Base-by-base conservation (phyloP, 2,888 invertebrate genomes). In the Dicyrtomina minuta region DNA sequence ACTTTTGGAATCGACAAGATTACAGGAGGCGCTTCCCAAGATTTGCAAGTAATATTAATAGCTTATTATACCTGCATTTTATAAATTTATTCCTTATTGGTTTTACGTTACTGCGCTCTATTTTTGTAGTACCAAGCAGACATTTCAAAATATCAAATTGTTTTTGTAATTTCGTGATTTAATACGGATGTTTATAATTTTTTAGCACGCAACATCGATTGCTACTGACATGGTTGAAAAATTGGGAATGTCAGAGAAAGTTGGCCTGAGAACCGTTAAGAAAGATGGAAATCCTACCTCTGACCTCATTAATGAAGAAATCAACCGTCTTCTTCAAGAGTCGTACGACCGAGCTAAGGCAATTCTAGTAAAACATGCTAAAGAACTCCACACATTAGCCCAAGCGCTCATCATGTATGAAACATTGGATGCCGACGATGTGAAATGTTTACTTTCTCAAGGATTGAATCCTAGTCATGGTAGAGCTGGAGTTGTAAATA, bases 161-260 rank as follows among this genome's bases (percentile, higher is more conserved):
- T n/a, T n/a, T n/a, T n/a, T n/a, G n/a, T n/a, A n/a, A n/a, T n/a
- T n/a, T n/a, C n/a, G n/a, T n/a, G n/a, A n/a, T n/a, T 56, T 12
- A 17, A 44, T 53, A n/a, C n/a, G n/a, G 43, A 10, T n/a, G n/a
- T n/a, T n/a, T n/a, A 44, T 61, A 33, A 5, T 49, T 33, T 70
- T 71, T 3, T 88, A 90, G 85, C 89, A 90, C 81, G 98, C 98
- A 0, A 97, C 97, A 1, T 86, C 88, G 0, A 91, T 98, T 73
- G 98, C 98, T 5, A 89, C 89, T 22, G 89, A 90, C 79, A 98
- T 99, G 98, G 98, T 99, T 4, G 93, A 92, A 81, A 90, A 90
- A 81, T 96, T 90, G 88, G 99, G 99, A 68, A 98, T 99, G 98
- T 96, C 96, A 39, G 98, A 99, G 78, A 93, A 90, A 83, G 89